Evolutionary conservation across 2,888 invertebrate genomes (phyloP), one percentile per base, ranked within the genome.

Genomic region (Zootermopsis nevadensis): DNA sequence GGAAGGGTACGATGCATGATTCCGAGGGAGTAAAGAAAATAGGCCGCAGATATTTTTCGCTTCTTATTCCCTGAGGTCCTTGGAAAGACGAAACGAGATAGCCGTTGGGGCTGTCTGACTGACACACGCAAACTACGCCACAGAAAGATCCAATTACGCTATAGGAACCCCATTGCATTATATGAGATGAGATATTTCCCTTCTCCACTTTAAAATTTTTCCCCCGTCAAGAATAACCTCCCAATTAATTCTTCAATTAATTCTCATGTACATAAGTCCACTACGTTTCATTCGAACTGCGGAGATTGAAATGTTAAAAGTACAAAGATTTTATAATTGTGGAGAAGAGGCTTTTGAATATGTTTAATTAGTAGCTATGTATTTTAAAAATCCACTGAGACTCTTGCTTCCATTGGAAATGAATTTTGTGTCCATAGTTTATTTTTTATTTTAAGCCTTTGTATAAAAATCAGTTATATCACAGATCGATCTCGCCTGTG

Each of bases 221-320:
- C 60, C 2, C 60, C n/a, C n/a, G 60, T 74, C 74, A 38, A 24
- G 24, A 74, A 38, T 74, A 35, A 27, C 33, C 69, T 33, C n/a
- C 74, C 33, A 74, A 74, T 74, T 74, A 74, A 42, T 74, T 74
- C 38, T 35, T 74, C 74, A 74, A 42, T 74, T 74, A 74, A 74
- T 38, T 38, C 74, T 35, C 27, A 74, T 38, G 74, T 69, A 33
- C 33, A 22, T 31, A 69, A 69, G 27, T 33, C 33, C 69, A 15
- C 6, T 10, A 33, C 33, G 33, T 15, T 69, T 69, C 69, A 69
- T 69, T 69, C 33, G 31, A 60, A 27, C 6, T 69, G 33, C 33
- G 6, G 31, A 69, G 69, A 69, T 7, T 33, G 67, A 22, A 69
- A 30, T 22, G 15, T 69, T 69, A 33, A 69, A 15, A 33, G 69